phyloP scores from a whole-genome alignment of 1,140 invertebrate genomes.

The Achroia grisella region DNA sequence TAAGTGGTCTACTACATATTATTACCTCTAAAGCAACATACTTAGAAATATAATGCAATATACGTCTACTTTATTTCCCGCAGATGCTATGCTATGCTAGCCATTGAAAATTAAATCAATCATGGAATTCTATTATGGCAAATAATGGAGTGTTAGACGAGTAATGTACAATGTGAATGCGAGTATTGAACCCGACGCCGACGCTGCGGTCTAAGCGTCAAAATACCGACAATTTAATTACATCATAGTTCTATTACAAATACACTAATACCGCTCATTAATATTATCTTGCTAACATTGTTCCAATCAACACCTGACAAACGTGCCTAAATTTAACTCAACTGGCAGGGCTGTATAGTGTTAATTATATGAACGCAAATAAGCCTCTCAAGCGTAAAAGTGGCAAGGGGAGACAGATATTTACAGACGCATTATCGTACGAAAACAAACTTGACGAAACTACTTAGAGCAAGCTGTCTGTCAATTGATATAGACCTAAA shows the following conservation, averaged over 20 bases:
- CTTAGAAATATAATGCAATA: too few relatives aligned
- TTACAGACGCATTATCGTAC: constrained; percentile 53
- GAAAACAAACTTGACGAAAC: constrained; percentile 50
- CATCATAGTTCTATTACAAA: too few relatives aligned
- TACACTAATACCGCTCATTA: too few relatives aligned
- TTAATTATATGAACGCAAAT: constrained; percentile 49
- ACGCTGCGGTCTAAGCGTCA: constrained; percentile 27
- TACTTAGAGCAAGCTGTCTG: constrained; percentile 28
- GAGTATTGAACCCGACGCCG: constrained; percentile 32
- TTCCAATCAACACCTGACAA: too few relatives aligned
- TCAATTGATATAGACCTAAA: constrained; percentile 20
- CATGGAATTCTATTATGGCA: constrained; percentile 11
- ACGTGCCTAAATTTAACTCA: constrained; percentile 6
- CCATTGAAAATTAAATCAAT: too few relatives aligned
- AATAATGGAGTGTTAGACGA: constrained; percentile 13
- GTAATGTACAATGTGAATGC: constrained; percentile 33
- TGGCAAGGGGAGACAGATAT: constrained; percentile 31
- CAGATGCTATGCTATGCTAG: too few relatives aligned
- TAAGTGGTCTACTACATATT: too few relatives aligned
- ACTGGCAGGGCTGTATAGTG: constrained; percentile 34
- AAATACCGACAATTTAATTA: too few relatives aligned
- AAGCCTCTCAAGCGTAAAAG: constrained; percentile 29
- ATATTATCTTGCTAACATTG: too few relatives aligned
- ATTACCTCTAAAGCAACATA: too few relatives aligned
- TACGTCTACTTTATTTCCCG: too few relatives aligned